Percentiles rank a stretch among this genome's conserved stretches.
Conservation (phyloP, 2,797 vertebrate genomes). For the Melanotaenia nigrans region DNA sequence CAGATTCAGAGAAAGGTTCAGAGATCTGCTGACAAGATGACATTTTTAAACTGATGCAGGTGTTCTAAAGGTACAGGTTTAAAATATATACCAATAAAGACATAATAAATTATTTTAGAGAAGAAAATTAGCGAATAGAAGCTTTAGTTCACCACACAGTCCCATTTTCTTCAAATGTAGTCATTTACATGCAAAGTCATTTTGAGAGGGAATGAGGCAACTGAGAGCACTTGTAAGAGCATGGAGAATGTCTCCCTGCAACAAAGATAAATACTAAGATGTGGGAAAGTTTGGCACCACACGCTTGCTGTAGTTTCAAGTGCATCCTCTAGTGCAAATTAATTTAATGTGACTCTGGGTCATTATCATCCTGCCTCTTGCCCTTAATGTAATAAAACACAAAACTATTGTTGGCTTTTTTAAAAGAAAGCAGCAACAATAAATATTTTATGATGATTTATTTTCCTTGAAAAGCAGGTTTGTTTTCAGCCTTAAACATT, state of each 20-base stretch:
- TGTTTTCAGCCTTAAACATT: conserved; percentile 1
- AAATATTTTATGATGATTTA: conserved; percentile 16
- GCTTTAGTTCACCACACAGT: conserved; percentile 20
- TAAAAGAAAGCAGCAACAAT: conserved; percentile 11
- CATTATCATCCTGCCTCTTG: not conserved
- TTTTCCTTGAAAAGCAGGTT: conserved; percentile 12
- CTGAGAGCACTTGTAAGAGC: conserved; percentile 9
- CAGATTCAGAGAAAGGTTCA: not conserved
- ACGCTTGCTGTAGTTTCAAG: conserved; percentile 8
- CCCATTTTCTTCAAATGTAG: conserved; percentile 31
- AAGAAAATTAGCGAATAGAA: not conserved
- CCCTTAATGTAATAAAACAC: not conserved
- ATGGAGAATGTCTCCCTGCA: conserved; percentile 4
- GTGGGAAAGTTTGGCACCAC: conserved; percentile 12
- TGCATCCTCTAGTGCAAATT: conserved; percentile 9
- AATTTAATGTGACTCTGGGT: conserved; percentile 10
- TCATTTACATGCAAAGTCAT: conserved; percentile 31
- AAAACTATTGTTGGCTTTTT: not conserved
- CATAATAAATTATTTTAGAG: conserved; percentile 1
- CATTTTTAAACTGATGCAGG: not conserved
- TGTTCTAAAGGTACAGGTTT: conserved; percentile 1
- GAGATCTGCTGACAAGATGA: not conserved
- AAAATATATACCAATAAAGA: not conserved
- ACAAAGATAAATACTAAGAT: conserved; percentile 14
- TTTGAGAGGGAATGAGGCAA: conserved; percentile 17